Evolutionary conservation across 2,113 vertebrate species (phyloP), one percentile per base, ranked within the genome.

Genomic region (Tachycineta bicolor): DNA sequence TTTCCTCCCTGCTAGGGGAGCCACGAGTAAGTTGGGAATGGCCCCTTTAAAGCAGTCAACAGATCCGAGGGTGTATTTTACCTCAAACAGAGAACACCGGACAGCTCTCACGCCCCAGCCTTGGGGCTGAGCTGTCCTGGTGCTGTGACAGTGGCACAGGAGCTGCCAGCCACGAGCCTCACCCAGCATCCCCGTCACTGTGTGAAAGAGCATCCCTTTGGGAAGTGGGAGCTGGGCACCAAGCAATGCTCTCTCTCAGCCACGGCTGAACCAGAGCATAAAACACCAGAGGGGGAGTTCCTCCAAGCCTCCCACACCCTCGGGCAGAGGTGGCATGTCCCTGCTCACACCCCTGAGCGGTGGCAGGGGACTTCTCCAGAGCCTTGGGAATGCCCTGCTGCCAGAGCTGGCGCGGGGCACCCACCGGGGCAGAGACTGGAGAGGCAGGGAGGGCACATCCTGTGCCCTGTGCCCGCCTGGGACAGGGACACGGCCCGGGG

Each of bases 11-110:
- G 39, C 41, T 25, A 15, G 60, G 46, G 74, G 49, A 78, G 71
- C 43, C 58, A 4, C 3, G 13, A 93, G 60, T 49, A 67, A 83
- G 83, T 64, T 91, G 88, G 76, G 84, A 96, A 83, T 89, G 70
- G 75, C 14, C 55, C 80, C 91, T 78, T 95, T 83, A 91, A 95
- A 93, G 91, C 90, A 86, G 65, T 84, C 52, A 33, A 2, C 34
- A 8, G 33, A 25, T 12, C 28, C 14, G 14, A 44, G 46, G 4
- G 17, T 28, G 1, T 13, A 5, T 67, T 76, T 76, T n/a, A 62
- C 34, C 56, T 31, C 7, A 47, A 94, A 86, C 25, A 43, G 60
- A 79, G 59, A 70, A 55, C 68, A 47, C 9, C n/a, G 18, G 44
- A 0, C 24, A 64, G 28, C 18, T 60, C 14, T 37, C 3, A 6